Evolutionary conservation across 1,140 invertebrate genomes (phyloP).

Genomic region (Musca domestica): DNA sequence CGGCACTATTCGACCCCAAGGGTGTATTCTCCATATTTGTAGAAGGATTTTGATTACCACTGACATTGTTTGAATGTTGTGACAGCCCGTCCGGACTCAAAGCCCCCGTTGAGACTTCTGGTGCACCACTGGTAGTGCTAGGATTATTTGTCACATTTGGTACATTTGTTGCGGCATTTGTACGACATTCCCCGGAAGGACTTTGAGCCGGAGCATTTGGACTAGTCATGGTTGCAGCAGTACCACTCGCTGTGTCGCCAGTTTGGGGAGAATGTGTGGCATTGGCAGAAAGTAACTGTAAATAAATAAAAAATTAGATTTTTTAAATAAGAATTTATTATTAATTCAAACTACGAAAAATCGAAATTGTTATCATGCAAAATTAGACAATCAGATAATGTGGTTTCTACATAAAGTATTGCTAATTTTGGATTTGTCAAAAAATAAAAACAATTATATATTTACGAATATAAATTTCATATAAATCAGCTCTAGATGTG

Average conservation of each 20-base stretch:
- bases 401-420: no score
- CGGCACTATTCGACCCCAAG: slow-evolving; percentile 26
- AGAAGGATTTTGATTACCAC: slow-evolving; percentile 20
- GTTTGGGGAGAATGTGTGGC: slow-evolving; percentile 25
- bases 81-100: slow-evolving; percentile 71
- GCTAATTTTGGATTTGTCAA: no score
- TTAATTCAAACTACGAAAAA: neutral
- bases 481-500: no score
- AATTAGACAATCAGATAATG: no score
- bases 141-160: slow-evolving; percentile 53
- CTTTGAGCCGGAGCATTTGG: slow-evolving; percentile 39
- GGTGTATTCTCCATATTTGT: slow-evolving; percentile 16
- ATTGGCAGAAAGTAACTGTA: slow-evolving; percentile 20
- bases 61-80: slow-evolving; percentile 59
- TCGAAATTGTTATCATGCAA: no score
- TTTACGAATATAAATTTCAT: no score
- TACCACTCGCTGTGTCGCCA: slow-evolving; percentile 19
- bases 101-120: slow-evolving; percentile 60
- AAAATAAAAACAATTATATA: no score
- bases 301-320: neutral
- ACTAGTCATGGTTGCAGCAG: slow-evolving; percentile 3
- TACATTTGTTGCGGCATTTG: slow-evolving; percentile 28
- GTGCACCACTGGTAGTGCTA: slow-evolving; percentile 59
- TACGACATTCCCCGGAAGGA: slow-evolving; percentile 45
- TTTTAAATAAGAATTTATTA: neutral